Conservation (phyloP, 1,140 invertebrate genomes). For the Nylanderia fulva region DNA sequence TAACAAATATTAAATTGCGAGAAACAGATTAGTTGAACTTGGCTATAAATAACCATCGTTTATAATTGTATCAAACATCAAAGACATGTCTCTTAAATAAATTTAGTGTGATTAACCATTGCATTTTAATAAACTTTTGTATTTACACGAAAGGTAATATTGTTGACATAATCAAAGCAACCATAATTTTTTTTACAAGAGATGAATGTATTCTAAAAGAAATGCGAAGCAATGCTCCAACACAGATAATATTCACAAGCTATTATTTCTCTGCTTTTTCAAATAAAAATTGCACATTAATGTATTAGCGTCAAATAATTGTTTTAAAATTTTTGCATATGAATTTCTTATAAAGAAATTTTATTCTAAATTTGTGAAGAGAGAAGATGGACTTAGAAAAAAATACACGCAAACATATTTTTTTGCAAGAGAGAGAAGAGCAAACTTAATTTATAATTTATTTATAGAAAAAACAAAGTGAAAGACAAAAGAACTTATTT, state of each 20-base stretch:
- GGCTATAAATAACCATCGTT: too few species aligned
- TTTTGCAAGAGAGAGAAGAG: background rate
- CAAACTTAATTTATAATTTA: background rate
- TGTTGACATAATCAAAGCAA: background rate
- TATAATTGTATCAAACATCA: too few species aligned
- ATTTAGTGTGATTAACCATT: too few species aligned
- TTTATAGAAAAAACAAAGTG: background rate
- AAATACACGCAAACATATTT: background rate
- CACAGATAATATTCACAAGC: background rate
- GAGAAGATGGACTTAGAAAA: background rate
- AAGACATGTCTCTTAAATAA: too few species aligned
- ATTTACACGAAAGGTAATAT: too few species aligned
- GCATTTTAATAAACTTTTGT: too few species aligned
- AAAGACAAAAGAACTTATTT: constrained; percentile 11
- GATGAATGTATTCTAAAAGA: background rate
- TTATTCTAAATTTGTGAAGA: background rate
- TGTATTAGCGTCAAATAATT: background rate
- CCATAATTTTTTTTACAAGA: background rate
- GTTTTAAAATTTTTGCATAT: background rate
- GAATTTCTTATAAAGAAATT: background rate
- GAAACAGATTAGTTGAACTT: too few species aligned
- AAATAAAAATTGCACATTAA: background rate
- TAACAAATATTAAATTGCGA: too few species aligned
- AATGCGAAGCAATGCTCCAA: background rate
- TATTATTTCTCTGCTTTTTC: background rate